Base-by-base conservation (phyloP, 2,113 vertebrate genomes). In the Paralichthys olivaceus region DNA sequence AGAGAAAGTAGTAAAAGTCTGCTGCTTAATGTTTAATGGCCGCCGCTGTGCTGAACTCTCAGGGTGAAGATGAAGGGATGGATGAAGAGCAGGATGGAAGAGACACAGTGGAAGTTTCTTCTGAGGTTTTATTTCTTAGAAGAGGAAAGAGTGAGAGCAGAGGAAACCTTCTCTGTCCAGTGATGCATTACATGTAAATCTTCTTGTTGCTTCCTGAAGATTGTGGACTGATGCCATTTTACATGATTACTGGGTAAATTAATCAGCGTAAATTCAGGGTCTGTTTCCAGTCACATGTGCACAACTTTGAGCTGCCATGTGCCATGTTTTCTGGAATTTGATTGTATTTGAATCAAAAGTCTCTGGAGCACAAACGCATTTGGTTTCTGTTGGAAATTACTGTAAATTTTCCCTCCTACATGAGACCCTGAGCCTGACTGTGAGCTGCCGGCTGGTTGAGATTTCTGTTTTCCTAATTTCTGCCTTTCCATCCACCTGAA, bases 11-110 rank as follows among this genome's bases (percentile, higher is more conserved):
- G 80, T 81, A 87, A 91, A 88, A 89, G 85, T 90, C 84, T 79
- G 59, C 65, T 4, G 56, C 2, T 93, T 63, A 93, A 92, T 91
- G 70, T 91, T 93, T 93, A 67, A 92, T 90, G 66, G 79, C 37
- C 5, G 23, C 85, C 60, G 79, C 64, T 59, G 68, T 62, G 72
- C 73, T 83, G 85, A 80, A 90, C 87, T 84, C 86, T 81, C 14
- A 68, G 53, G 64, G 72, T 71, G 37, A 43, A 82, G 63, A 80
- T 49, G 32, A 77, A 79, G 60, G 19, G 60, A 6, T 20, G 58
- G 61, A 54, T 2, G 28, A 26, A 64, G 57, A 45, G 26, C 20
- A 62, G 37, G 25, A 67, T 28, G 51, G 53, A 67, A 22, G 23
- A 65, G 53, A 57, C 49, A 29, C 0, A 2, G 13, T 49, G 54